Conservation (phyloP, 1,140 invertebrate species). For the Diachasmimorpha longicaudata region DNA sequence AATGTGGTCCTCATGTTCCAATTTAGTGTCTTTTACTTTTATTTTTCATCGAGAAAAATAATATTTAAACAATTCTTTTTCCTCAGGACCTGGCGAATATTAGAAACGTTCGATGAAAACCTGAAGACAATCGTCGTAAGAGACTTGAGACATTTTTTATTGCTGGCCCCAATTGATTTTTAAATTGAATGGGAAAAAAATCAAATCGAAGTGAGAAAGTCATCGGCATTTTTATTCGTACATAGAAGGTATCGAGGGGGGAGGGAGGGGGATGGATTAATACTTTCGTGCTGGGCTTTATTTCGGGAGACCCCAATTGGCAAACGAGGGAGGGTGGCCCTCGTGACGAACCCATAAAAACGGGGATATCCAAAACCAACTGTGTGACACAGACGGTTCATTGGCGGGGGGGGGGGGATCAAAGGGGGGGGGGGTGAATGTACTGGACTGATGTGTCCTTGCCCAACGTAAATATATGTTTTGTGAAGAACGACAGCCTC, state of each 20-base stretch:
- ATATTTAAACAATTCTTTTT: too few species aligned
- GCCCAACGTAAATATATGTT: conserved; percentile 17
- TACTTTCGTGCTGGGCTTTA: conserved; percentile 11
- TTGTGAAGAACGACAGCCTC: too few species aligned
- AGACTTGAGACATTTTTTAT: too few species aligned
- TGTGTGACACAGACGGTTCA: neutral
- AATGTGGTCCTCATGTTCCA: too few species aligned
- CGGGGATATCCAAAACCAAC: conserved; percentile 18
- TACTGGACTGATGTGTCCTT: conserved; percentile 10
- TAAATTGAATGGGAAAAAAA: neutral
- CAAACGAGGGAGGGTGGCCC: conserved; percentile 3
- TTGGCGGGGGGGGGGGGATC: neutral
- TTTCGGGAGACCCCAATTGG: conserved; percentile 17
- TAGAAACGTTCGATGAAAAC: too few species aligned
- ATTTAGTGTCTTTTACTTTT: too few species aligned
- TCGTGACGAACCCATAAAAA: conserved; percentile 28
- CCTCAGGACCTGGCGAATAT: too few species aligned
- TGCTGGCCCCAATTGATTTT: neutral
- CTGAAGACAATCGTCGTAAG: too few species aligned
- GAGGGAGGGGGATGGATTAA: conserved; percentile 7
- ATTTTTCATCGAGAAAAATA: too few species aligned
- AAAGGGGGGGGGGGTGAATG: conserved; percentile 16
- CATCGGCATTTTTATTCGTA: neutral
- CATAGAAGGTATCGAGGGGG: neutral
- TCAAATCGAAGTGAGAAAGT: neutral